These are phyloP conservation scores for Torymus aiolomorphi DNA, from an alignment of 2,888 invertebrate genomes.

Conservation along the genomic window DNA sequence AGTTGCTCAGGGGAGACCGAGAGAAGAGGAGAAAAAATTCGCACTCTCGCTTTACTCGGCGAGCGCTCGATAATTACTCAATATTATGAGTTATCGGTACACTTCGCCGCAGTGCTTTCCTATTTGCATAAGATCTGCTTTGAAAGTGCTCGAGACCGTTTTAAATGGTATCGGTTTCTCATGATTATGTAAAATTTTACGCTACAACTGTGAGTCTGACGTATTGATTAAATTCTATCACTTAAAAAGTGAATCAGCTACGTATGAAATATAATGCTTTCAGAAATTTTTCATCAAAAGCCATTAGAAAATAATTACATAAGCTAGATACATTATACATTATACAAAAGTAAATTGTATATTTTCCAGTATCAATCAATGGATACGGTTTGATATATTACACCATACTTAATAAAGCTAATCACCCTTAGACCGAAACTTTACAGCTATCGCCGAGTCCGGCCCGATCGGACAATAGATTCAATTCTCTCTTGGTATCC, in stretches of 20 bases:
- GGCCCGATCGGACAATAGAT: too few species aligned
- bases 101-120: constrained; percentile 1
- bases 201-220: neutral
- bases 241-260: too few species aligned
- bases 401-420: too few species aligned
- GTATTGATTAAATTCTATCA: constrained; percentile 17
- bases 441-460: too few species aligned
- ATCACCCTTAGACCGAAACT: too few species aligned
- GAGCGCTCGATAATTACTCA: constrained; percentile 28
- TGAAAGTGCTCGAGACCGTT: too few species aligned
- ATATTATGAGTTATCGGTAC: constrained; percentile 16
- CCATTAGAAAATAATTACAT: neutral
- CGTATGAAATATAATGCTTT: neutral
- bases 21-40: constrained; percentile 14
- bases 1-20: neutral
- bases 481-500: neutral
- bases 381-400: too few species aligned
- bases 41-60: neutral
- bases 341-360: too few species aligned
- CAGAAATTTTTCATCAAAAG: neutral
- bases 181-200: constrained; percentile 16
- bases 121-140: constrained; percentile 25
- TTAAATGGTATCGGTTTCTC: constrained; percentile 9
- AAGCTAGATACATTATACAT: neutral
- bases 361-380: too few species aligned